These are phyloP conservation scores for Somateria mollissima DNA, from an alignment of 2,797 vertebrate species.

Conservation along the genomic window DNA sequence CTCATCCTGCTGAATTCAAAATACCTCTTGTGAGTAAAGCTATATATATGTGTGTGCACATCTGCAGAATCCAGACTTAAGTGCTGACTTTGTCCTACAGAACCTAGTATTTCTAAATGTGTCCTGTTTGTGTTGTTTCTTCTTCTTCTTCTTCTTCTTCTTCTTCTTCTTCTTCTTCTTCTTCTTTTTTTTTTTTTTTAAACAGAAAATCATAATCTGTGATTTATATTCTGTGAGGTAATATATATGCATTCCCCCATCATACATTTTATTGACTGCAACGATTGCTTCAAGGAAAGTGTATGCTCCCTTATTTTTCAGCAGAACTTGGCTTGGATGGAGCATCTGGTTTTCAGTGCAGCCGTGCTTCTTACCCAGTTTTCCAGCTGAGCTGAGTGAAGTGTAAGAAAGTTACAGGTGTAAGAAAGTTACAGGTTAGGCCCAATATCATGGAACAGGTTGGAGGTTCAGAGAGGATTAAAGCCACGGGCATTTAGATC, in stretches of 20 bases:
- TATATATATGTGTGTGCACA: background rate
- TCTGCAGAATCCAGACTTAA: background rate
- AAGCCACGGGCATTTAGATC: background rate
- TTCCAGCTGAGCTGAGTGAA: slow-evolving; percentile 16
- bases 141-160: background rate
- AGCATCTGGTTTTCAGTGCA: slow-evolving; percentile 45
- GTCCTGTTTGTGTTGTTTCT: background rate
- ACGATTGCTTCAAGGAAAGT: background rate
- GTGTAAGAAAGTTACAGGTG: background rate
- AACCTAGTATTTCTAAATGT: background rate
- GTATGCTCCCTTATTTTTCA: background rate
- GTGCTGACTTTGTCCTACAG: background rate
- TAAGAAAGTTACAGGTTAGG: background rate
- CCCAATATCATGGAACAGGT: background rate
- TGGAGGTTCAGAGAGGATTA: background rate
- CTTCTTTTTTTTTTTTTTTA: background rate
- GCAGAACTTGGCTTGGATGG: background rate
- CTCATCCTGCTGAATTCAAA: background rate
- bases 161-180: too few species aligned
- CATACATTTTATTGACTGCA: slow-evolving; percentile 39
- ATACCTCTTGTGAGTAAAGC: background rate
- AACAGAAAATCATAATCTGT: background rate
- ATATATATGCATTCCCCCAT: background rate
- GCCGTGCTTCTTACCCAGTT: background rate
- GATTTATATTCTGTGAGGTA: slow-evolving; percentile 41